Evolutionary conservation across 2,888 invertebrate species (phyloP).

Genomic region (Exocentrus adspersus): DNA sequence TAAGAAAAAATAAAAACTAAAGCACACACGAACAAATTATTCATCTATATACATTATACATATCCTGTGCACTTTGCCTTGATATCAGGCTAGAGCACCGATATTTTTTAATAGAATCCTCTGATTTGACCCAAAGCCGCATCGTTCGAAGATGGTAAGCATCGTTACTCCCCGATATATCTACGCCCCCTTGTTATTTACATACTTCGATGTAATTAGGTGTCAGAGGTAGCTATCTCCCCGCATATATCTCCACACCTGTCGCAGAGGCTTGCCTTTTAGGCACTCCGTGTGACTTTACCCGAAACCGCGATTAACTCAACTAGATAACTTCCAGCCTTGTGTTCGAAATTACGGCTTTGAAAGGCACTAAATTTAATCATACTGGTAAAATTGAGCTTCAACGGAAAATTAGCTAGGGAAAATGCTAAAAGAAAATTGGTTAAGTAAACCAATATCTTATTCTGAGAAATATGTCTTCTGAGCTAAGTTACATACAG

Average conservation of each 20-base stretch:
- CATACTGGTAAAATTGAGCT: neutral
- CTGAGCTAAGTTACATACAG: too few relatives aligned
- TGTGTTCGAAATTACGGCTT: constrained; percentile 14
- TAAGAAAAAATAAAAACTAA: neutral
- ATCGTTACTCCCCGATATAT: constrained; percentile 13
- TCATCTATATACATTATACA: neutral
- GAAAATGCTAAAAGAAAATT: too few relatives aligned
- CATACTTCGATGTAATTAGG: constrained; percentile 26
- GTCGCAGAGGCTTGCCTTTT: constrained; percentile 3
- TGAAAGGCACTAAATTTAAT: neutral
- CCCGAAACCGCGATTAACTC: constrained; percentile 21
- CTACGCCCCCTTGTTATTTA: constrained; percentile 25
- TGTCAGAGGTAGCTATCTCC: constrained; percentile 22
- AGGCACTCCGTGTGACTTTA: constrained; percentile 5
- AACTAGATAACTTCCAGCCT: constrained; percentile 26
- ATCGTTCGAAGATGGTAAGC: constrained; percentile 7
- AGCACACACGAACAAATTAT: neutral
- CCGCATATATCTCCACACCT: constrained; percentile 26
- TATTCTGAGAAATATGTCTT: too few relatives aligned
- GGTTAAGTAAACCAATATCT: too few relatives aligned
- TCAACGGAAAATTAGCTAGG: neutral
- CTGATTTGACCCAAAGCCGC: constrained; percentile 5
- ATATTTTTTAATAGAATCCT: constrained; percentile 8
- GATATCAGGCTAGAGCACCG: constrained; percentile 1
- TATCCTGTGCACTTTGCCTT: neutral